Base-by-base conservation (phyloP, 2,888 invertebrate genomes). In the Sphaeridia pumilis region DNA sequence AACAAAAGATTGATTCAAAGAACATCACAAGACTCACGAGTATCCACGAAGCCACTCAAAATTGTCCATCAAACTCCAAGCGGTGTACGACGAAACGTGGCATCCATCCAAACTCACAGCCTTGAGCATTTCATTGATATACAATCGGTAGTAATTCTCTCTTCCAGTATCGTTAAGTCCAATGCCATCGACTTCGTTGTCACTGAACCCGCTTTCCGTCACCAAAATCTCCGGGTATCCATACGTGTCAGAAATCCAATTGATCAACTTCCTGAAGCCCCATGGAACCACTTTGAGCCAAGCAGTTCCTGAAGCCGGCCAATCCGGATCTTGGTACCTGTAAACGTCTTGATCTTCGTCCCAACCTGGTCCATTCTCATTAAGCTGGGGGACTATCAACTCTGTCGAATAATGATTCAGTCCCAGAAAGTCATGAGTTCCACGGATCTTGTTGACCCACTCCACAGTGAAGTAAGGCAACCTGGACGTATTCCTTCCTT, bases 401-500 rank as follows among this genome's bases (percentile, higher is more conserved):
- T 7, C 10, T 10, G 46, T 34, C 3, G 46, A 34, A 17, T 47
- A 35, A 22, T 35, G 46, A 24, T 0, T 59, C 58, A 26, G 44
- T 52, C 26, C 58, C 51, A 61, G 34, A 34, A 59, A 61, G 31
- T 61, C 61, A 31, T 2, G 17, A 10, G 35, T 46, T 26, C 58
- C 60, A 57, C 60, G 61, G 1, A 65, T 24, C 25, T 53, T 56
- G 14, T 48, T 27, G 0, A 58, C 46, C 61, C 63, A 65, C 4
- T 35, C 49, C 2, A 51, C 44, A 38, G 54, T 55, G 54, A 65
- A 63, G 25, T 28, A 28, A 17, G 65, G 65, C 7, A 65, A 52
- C n/a, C 65, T 47, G 1, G 65, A 65, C 12, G 49, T 49, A 5
- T 41, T 49, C 41, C 68, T 60, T 5, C 69, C 69, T 55, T 70